These are phyloP conservation scores for Cryptotermes secundus DNA, from an alignment of 1,140 invertebrate genomes.

Conservation along the genomic window DNA sequence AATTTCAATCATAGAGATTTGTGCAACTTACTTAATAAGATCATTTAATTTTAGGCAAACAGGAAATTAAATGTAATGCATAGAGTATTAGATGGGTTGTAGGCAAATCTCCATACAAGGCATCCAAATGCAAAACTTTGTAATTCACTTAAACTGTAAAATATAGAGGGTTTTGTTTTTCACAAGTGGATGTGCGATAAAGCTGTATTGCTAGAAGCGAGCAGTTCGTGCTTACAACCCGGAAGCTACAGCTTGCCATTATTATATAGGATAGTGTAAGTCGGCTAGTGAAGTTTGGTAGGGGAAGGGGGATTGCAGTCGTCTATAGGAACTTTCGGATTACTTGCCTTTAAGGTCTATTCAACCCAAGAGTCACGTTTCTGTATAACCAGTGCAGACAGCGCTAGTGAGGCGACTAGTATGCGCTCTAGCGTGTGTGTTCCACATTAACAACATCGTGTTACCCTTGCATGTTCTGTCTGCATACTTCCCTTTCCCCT, in stretches of 20 bases:
- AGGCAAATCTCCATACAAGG: too few relatives aligned
- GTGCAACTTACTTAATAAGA: too few relatives aligned
- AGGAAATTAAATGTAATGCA: too few relatives aligned
- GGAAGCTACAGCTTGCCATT: background rate
- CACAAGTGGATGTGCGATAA: background rate
- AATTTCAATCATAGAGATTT: too few relatives aligned
- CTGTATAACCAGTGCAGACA: background rate
- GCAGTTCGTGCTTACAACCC: background rate
- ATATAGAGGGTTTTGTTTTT: background rate
- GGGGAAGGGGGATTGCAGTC: background rate
- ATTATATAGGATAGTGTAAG: background rate
- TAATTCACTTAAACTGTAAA: background rate
- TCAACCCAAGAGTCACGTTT: background rate
- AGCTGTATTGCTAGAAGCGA: background rate
- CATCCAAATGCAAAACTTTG: background rate
- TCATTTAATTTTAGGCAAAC: too few relatives aligned
- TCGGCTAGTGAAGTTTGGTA: background rate
- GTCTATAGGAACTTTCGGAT: constrained; percentile 7
- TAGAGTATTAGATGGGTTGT: too few relatives aligned
- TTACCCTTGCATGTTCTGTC: background rate
- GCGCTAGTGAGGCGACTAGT: background rate
- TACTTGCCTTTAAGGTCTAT: background rate
- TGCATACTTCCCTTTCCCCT: background rate
- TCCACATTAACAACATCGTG: constrained; percentile 11
- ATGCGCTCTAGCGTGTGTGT: background rate